Evolutionary conservation across 2,113 vertebrate species (phyloP), one percentile per base, ranked within the genome.

Genomic region (Sylvilagus bachmani): DNA sequence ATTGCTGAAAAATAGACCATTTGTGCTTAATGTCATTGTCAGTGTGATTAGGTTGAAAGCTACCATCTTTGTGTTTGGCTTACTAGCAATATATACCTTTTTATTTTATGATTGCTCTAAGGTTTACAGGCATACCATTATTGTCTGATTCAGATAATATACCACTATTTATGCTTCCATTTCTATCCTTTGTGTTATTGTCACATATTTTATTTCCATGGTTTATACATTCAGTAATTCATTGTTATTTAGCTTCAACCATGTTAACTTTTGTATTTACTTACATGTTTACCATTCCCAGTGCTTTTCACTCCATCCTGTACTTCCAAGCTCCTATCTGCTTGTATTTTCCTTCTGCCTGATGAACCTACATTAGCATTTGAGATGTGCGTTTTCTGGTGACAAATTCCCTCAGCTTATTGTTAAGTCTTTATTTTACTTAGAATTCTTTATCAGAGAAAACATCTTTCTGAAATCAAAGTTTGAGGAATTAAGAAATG

Each of bases 351-450:
- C 25, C 81, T 90, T 93, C 55, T 44, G 44, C 44, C 44, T 44
- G 44, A 44, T 44, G 29, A 75, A 88, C 51, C 36, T 58, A 16
- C 36, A 29, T 61, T 29, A 90, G 49, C 53, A 81, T 62, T 75
- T 66, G 58, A 90, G 36, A 13, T n/a, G 9, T 19, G 74, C 36
- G 25, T 51, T 75, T 90, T 67, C 49, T 75, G 7, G 17, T 66
- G 27, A 61, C 11, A 38, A 3, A 71, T 75, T 75, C 27, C 53
- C 51, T 78, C 49, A n/a, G 75, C 51, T 78, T 61, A 61, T 89
- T 58, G n/a, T 66, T 27, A 80, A 73, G 58, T 73, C 62, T 17
- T 82, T 80, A n/a, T 66, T 94, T 70, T 27, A 61, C 49, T 92
- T 77, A 44, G 44, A 44, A 44, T 44, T 44, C 44, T 44, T 44